phyloP scores from a whole-genome alignment of 2,113 vertebrate genomes.

The Odocoileus hemionus region DNA sequence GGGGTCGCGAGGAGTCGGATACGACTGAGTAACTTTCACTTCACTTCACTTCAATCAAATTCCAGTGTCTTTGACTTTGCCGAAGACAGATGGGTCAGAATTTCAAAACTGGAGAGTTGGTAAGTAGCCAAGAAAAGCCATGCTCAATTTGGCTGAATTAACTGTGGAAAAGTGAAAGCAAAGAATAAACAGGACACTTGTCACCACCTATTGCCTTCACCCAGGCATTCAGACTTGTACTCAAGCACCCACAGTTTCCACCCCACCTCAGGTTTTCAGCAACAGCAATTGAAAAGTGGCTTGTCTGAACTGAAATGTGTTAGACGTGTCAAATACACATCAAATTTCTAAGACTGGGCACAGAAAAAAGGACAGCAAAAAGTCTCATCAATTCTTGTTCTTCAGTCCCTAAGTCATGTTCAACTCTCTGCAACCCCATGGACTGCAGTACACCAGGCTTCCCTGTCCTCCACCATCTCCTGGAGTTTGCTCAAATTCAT shows the following conservation, averaged over 20 bases:
- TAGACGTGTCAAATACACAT: not conserved
- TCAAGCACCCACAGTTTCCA: not conserved
- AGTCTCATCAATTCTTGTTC: not conserved
- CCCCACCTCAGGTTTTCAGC: not conserved
- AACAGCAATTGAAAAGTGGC: not conserved
- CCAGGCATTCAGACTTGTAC: not conserved
- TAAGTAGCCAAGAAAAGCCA: not conserved
- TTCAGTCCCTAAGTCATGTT: not conserved
- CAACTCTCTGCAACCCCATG: not conserved
- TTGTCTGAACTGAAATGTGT: not conserved
- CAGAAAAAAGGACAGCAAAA: not conserved
- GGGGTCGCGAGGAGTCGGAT: not conserved
- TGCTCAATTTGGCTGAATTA: not conserved
- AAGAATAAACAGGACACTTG: not conserved
- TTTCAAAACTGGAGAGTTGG: not conserved
- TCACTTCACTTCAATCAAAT: not conserved
- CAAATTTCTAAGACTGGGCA: not conserved
- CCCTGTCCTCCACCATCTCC: not conserved
- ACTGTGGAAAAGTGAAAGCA: not conserved
- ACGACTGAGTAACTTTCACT: not conserved
- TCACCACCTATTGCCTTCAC: not conserved
- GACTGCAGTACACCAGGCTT: not conserved
- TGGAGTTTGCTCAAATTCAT: not conserved
- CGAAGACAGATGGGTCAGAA: not conserved
- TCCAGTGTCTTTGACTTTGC: not conserved